Conservation (phyloP, 2,797 vertebrate genomes). For the Acanthopagrus latus region DNA sequence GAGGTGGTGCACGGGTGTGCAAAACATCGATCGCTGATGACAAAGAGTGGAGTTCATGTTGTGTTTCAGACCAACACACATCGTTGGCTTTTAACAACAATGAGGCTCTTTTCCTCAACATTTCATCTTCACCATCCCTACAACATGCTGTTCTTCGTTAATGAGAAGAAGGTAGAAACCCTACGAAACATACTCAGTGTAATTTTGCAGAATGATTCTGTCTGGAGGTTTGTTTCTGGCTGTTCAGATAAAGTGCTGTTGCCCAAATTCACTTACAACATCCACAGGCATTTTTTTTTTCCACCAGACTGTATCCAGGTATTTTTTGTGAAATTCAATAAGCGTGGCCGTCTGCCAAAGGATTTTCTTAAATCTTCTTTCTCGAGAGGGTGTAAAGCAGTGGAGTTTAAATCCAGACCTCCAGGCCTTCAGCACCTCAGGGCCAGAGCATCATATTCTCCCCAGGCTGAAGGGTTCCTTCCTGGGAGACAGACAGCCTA, state of each 20-base stretch:
- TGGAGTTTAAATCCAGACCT: slow-evolving; percentile 45
- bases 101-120: not conserved
- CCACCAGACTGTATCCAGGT: not conserved
- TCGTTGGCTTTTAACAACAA: not conserved
- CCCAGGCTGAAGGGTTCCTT: slow-evolving; percentile 45
- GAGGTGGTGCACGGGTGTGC: not conserved
- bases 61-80: not conserved
- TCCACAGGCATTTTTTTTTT: not conserved
- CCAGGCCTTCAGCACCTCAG: slow-evolving; percentile 24
- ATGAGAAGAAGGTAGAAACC: no score
- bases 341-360: slow-evolving; percentile 7
- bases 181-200: not conserved
- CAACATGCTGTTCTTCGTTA: not conserved
- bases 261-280: not conserved
- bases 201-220: not conserved
- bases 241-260: not conserved
- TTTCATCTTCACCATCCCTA: not conserved
- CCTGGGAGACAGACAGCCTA: slow-evolving; percentile 52
- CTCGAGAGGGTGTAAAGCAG: not conserved
- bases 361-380: slow-evolving; percentile 33
- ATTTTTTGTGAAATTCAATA: slow-evolving; percentile 33
- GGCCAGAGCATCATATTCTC: slow-evolving; percentile 37
- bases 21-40: not conserved
- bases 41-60: not conserved
- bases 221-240: not conserved